Evolutionary conservation across 1,140 invertebrate species (phyloP), one percentile per base, ranked within the genome.

Genomic region (Teleopsis dalmanni): DNA sequence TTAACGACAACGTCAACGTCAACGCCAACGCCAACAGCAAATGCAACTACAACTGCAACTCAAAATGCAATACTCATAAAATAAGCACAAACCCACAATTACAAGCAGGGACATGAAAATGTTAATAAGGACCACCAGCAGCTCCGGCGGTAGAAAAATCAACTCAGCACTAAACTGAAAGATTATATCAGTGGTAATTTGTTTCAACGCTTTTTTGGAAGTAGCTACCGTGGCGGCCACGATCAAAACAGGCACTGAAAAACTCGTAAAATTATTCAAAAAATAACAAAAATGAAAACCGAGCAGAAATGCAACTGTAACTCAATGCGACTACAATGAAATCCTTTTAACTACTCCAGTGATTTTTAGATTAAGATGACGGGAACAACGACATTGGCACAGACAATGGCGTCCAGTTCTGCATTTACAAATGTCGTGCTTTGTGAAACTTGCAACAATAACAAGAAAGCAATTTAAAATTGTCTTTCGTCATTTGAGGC

Each of bases 181-280:
- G 41, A 43, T 43, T 27, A 31, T 43, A 43, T 43, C 41, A 23
- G 5, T 29, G 27, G 41, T 43, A 43, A 43, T 43, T 43, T 43
- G 41, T 43, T 43, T 43, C 41, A 43, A 43, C 41, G 41, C 41
- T 43, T 43, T 43, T 43, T 27, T n/a, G n/a, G n/a, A 19, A 43
- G 26, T 43, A 16, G 41, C 41, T 43, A 43, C 41, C 31, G 41
- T 43, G 27, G 41, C 41, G 41, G 41, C 41, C 41, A 43, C 26
- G 26, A 43, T 43, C 41, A 43, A 43, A 43, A 27, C 25, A 42
- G n/a, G n/a, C n/a, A n/a, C n/a, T n/a, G n/a, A 26, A 42, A 26
- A 42, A 43, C 27, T 29, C 26, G 19, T 19, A 29, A 43, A 5
- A 43, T 14, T 8, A 29, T 7, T 8, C 16, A 42, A 43, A 43